Percentiles rank a stretch among this genome's conserved stretches.
Evolutionary conservation across 2,888 invertebrate genomes (phyloP).

Genomic region (Lamproptera curius): DNA sequence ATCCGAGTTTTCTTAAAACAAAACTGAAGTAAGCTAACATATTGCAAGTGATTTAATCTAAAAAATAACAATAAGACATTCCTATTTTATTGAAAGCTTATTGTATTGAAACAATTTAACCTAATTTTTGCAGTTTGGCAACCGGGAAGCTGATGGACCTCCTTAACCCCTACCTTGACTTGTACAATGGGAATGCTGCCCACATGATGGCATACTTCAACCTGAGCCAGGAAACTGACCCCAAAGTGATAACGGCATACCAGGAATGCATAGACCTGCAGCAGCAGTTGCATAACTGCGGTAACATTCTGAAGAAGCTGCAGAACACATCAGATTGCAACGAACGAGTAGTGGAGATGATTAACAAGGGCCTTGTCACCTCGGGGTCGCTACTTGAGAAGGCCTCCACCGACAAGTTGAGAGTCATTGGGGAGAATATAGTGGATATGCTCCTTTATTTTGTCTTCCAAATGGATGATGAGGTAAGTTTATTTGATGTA

Average conservation of each 20-base stretch:
- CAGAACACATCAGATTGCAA: conserved; percentile 77
- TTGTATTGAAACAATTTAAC: no score
- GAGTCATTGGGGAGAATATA: conserved; percentile 88
- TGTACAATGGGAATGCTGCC: conserved; percentile 89
- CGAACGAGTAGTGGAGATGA: conserved; percentile 46
- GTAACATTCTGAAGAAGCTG: conserved; percentile 85
- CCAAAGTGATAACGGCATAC: conserved; percentile 65
- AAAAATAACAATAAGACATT: no score
- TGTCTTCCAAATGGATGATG: conserved; percentile 72
- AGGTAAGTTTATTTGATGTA: conserved; percentile 48
- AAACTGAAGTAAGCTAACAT: no score
- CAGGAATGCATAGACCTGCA: conserved; percentile 93
- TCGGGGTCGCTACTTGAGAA: conserved; percentile 71
- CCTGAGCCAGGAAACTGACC: conserved; percentile 79
- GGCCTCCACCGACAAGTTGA: conserved; percentile 89
- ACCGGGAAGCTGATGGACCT: conserved; percentile 90
- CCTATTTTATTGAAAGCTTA: no score
- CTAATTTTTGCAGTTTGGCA: conserved; percentile 90
- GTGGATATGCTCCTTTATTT: conserved; percentile 88
- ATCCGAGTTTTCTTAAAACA: no score
- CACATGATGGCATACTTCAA: conserved; percentile 91
- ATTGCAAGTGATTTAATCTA: no score
- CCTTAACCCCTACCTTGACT: conserved; percentile 85
- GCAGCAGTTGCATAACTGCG: conserved; percentile 91
- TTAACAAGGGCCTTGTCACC: conserved; percentile 48